A percentile compares a stretch with the other conserved stretches of the same genome.
Conservation (phyloP, 2,113 vertebrate genomes). For the Leuciscus idus region DNA sequence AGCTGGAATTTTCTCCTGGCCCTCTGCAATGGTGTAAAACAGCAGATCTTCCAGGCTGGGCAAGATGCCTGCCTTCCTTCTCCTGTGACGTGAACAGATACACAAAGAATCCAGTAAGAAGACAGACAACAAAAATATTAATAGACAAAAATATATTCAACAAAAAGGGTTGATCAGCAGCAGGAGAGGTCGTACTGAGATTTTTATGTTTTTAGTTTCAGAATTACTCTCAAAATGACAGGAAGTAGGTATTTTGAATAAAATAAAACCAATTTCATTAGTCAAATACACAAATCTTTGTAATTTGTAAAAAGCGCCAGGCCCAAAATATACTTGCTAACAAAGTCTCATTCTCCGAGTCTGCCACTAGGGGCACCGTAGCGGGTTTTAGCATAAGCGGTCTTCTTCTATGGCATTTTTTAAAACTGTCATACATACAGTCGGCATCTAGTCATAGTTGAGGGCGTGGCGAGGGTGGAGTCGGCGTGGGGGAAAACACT, state of each 20-base stretch:
- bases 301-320: background rate
- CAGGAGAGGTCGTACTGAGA: conserved; percentile 40
- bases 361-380: background rate
- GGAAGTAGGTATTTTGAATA: conserved; percentile 30
- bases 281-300: background rate
- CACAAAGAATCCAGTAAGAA: conserved; percentile 32
- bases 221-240: conserved; percentile 54
- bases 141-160: too few relatives aligned
- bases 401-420: background rate
- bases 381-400: background rate
- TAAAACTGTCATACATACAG: background rate
- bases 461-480: too few relatives aligned
- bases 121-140: conserved; percentile 18
- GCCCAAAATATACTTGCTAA: background rate
- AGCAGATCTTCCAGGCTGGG: conserved; percentile 98
- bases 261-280: background rate
- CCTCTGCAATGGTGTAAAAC: conserved; percentile 98
- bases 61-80: conserved; percentile 91
- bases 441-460: too few relatives aligned
- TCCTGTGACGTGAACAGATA: conserved; percentile 74
- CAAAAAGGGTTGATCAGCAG: conserved; percentile 31
- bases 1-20: conserved; percentile 95
- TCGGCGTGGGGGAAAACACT: too few relatives aligned
- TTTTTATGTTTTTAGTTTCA: conserved; percentile 16
- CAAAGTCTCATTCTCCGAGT: background rate